Percentiles rank a stretch among this genome's conserved stretches.
Evolutionary conservation across 2,797 vertebrate species (phyloP).

Genomic region (Menidia menidia): DNA sequence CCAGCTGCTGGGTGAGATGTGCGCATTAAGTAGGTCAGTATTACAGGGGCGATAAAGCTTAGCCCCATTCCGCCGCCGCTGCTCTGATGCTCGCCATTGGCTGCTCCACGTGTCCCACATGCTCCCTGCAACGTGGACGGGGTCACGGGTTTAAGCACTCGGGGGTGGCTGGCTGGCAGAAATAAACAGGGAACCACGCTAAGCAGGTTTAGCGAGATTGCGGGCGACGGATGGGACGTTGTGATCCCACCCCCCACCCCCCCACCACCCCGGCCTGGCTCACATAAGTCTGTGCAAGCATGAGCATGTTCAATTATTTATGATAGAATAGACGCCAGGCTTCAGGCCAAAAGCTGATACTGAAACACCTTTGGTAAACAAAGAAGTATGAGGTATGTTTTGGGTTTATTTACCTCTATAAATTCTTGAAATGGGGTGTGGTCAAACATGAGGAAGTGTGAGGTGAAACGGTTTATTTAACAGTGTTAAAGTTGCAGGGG

Average conservation of each 20-base stretch:
- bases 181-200: conserved; percentile 20
- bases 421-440: no score
- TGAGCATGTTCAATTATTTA: conserved; percentile 18
- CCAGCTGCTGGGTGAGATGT: conserved; percentile 54
- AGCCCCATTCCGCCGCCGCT: conserved; percentile 63
- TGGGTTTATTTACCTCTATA: background rate
- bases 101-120: conserved; percentile 36
- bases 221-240: no score
- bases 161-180: conserved; percentile 11
- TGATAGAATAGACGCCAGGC: background rate
- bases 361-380: background rate
- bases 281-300: conserved; percentile 7
- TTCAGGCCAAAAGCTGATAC: background rate
- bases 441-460: no score
- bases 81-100: conserved; percentile 35
- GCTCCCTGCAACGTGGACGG: conserved; percentile 6
- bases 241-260: background rate
- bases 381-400: background rate
- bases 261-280: conserved; percentile 3
- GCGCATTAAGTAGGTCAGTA: conserved; percentile 83
- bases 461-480: no score
- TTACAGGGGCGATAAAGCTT: conserved; percentile 72
- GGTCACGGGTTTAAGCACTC: conserved; percentile 9
- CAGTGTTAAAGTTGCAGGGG: no score
- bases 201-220: conserved; percentile 17